Conservation (phyloP, 2,888 invertebrate species). For the Erebia palarica region DNA sequence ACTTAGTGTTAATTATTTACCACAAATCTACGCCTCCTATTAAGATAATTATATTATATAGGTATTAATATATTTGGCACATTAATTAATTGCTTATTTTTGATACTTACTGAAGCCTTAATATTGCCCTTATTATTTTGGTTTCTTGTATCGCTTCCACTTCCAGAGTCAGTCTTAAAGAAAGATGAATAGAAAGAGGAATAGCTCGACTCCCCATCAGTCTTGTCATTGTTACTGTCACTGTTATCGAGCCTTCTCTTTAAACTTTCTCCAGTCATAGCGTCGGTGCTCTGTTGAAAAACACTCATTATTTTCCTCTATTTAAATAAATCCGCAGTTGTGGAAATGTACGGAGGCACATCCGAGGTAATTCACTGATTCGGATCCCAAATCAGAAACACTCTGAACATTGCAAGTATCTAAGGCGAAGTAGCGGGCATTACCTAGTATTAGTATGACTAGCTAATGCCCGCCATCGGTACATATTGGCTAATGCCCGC, state of each 20-base stretch:
- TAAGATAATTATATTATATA: no score
- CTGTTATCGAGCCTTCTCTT: conserved; percentile 42
- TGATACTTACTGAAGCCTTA: conserved; percentile 16
- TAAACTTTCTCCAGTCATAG: conserved; percentile 34
- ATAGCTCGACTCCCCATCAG: conserved; percentile 81
- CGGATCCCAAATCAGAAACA: background rate
- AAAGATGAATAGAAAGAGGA: conserved; percentile 88
- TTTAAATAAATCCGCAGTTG: background rate
- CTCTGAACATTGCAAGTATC: background rate
- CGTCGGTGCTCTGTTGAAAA: conserved; percentile 51
- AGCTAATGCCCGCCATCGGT: no score
- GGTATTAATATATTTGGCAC: no score
- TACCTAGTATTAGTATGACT: no score
- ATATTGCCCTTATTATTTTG: conserved; percentile 18
- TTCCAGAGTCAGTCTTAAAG: conserved; percentile 84
- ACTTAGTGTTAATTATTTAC: no score
- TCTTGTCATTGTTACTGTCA: conserved; percentile 55
- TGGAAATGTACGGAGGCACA: background rate
- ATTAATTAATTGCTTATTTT: background rate
- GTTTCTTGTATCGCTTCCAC: conserved; percentile 59
- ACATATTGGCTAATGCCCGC: no score
- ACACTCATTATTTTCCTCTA: conserved; percentile 1
- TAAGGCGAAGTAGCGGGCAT: background rate
- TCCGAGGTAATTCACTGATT: background rate
- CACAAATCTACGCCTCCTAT: no score